Conservation (phyloP, 2,797 vertebrate species). For the Poeciliopsis infans region DNA sequence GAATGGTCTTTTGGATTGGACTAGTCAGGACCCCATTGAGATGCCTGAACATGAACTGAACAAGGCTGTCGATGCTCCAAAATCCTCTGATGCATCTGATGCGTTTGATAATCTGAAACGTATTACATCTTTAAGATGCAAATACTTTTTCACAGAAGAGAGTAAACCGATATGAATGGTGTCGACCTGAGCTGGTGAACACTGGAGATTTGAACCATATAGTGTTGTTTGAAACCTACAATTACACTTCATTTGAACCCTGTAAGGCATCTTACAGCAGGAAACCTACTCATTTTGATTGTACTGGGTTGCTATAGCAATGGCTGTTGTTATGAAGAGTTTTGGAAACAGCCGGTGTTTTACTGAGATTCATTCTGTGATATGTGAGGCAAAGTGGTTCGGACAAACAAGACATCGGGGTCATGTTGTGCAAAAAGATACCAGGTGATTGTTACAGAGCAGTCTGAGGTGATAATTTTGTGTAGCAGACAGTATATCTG, state of each 20-base stretch:
- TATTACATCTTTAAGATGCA: not conserved
- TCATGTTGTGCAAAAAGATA: not conserved
- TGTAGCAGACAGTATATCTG: constrained; percentile 12
- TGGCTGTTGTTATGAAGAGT: not conserved
- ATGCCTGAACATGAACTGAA: not conserved
- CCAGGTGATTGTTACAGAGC: not conserved
- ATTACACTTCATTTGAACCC: not conserved
- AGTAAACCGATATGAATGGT: not conserved
- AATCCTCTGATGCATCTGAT: too few relatives aligned
- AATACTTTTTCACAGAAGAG: not conserved
- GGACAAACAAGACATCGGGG: not conserved
- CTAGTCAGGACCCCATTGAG: not conserved
- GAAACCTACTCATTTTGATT: not conserved
- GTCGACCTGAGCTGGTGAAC: not conserved
- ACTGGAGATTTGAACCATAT: not conserved
- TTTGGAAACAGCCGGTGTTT: not conserved
- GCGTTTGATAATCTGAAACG: too few relatives aligned
- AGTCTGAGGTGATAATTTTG: constrained; percentile 1
- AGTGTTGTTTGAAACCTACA: not conserved
- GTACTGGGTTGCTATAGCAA: not conserved
- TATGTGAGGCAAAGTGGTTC: not conserved
- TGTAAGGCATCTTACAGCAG: not conserved
- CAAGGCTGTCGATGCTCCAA: too few relatives aligned
- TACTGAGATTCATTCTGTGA: not conserved
- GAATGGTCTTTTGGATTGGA: not conserved